Conservation (phyloP, 2,113 vertebrate genomes). For the Piaya cayana region DNA sequence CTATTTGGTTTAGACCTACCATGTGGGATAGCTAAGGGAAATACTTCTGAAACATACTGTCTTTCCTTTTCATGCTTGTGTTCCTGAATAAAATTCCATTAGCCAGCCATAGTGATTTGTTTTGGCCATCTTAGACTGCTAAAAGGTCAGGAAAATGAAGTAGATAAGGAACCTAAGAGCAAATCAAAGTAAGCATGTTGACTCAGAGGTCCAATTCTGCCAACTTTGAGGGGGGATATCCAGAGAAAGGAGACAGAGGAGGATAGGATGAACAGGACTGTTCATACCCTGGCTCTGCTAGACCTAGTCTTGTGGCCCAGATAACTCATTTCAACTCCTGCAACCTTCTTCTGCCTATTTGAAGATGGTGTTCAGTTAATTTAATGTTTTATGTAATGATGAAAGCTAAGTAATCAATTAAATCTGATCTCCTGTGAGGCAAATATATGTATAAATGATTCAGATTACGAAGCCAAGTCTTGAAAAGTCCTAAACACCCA, state of each 20-base stretch:
- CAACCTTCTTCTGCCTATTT: not conserved
- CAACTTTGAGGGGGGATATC: not conserved
- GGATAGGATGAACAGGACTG: not conserved
- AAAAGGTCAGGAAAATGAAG: not conserved
- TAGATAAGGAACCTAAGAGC: not conserved
- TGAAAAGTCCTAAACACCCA: not conserved
- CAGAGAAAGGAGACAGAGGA: not conserved
- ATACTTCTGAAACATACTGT: not conserved
- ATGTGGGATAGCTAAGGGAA: not conserved
- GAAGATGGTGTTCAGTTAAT: not conserved
- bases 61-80: not conserved
- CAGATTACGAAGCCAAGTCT: not conserved
- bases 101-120: not conserved
- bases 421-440: not conserved
- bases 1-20: not conserved
- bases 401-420: not conserved
- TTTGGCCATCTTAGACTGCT: not conserved
- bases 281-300: not conserved
- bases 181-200: not conserved
- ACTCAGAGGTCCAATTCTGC: not conserved
- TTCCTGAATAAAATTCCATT: not conserved
- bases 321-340: not conserved
- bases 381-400: not conserved
- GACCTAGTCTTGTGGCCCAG: not conserved
- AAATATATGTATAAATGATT: not conserved